Base-by-base conservation (phyloP, 1,140 invertebrate genomes). In the Drosophila arizonae region DNA sequence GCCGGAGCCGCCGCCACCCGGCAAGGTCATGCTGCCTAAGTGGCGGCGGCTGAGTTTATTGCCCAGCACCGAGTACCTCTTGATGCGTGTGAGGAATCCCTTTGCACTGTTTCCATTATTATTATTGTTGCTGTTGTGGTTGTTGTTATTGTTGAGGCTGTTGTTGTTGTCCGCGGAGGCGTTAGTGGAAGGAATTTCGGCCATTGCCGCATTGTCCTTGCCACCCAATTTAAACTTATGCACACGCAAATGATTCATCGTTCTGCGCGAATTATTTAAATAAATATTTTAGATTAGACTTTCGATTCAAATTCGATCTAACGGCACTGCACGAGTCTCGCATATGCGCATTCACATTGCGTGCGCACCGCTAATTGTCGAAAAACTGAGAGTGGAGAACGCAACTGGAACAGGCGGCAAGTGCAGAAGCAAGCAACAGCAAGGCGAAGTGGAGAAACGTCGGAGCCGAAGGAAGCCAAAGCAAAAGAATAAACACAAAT, bases 181-280 rank as follows among this genome's bases (percentile, higher is more conserved):
- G 17, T 71, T 45, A 58, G 1, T 41, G 46, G 75, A 13, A 9
- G 86, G 61, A 41, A 72, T 63, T 50, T 81, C 79, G 54, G 71
- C 73, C 21, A 51, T 17, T 51, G 77, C 79, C 36, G 67, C 48
- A 63, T 70, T 89, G 30, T 87, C 76, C 61, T 87, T 87, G 79
- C 66, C 72, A 43, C 84, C 73, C 43, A 88, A 62, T 78, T 91
- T 88, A 21, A 91, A 91, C 66, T 91, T 92, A 62, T 85, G 82
- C 43, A 79, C 73, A 36, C 90, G 85, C 48, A 92, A 80, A 70
- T 91, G 90, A 73, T 92, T 91, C 91, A 92, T 92, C 24, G 30
- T 46, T 46, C 41, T 79, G 50, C 43, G 9, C 30, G 24, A 51
- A 8, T 8, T 60, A 36, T 52, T 46, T 36, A 56, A 56, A 33